Percentiles rank a stretch among this genome's conserved stretches.
Evolutionary conservation across 2,888 invertebrate genomes (phyloP).

Genomic region (Pterobdella sp.): DNA sequence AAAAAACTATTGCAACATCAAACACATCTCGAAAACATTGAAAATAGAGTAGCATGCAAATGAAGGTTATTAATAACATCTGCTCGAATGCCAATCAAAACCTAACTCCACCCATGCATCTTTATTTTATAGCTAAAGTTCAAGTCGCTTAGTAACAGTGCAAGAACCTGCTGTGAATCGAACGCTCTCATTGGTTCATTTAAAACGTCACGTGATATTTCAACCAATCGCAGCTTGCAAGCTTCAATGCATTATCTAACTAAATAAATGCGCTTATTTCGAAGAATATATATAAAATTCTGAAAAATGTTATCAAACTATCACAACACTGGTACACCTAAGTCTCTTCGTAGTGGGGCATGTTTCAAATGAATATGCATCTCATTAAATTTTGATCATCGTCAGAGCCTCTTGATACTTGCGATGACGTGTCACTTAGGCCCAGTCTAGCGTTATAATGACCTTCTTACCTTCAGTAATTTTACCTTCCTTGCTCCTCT

Average conservation of each 20-base stretch:
- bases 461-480: no score
- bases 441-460: no score
- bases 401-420: no score
- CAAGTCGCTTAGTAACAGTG: neutral
- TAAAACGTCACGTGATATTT: neutral
- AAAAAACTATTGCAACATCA: neutral
- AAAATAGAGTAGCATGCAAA: neutral
- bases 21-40: neutral
- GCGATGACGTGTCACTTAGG: no score
- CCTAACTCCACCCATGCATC: neutral
- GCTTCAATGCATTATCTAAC: neutral
- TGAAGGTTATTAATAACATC: neutral
- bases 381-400: no score
- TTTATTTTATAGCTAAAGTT: neutral
- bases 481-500: no score
- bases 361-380: no score
- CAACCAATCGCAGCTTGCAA: neutral
- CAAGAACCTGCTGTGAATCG: neutral
- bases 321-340: no score
- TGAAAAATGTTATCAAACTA: no score
- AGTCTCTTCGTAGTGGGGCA: no score
- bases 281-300: no score
- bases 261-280: neutral
- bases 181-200: neutral
- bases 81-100: neutral